Evolutionary conservation across 2,113 vertebrate genomes (phyloP), one percentile per base, ranked within the genome.

Genomic region (Centrocercus urophasianus): DNA sequence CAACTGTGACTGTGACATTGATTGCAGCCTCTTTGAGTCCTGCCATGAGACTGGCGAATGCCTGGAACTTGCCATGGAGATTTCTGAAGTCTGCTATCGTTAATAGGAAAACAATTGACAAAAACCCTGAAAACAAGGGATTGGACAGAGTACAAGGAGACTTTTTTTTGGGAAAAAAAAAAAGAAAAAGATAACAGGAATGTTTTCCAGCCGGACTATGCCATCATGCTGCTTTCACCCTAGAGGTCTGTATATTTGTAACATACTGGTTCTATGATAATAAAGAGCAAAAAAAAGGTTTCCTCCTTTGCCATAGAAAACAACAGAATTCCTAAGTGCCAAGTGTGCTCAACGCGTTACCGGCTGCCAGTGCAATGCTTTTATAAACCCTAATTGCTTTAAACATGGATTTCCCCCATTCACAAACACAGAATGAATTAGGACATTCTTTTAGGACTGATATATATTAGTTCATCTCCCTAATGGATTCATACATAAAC

Each of bases 1-100:
- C 95, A 97, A 95, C 93, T 97, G 97, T 74, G 96, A 93, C 92
- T 98, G 97, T 61, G 98, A 98, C 67, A 42, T 98, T 92, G 98
- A 98, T 84, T 98, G 98, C 90, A 98, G 98, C 88, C 95, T 98
- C 28, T 97, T 98, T 86, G 98, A 98, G 71, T 96, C 97, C 48
- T 98, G 98, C 92, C 98, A 98, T 0, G 98, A 98, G 96, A 98
- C 96, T 20, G 96, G 98, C 3, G 98, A 98, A 70, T 98, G 98
- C 73, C 93, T 98, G 88, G 98, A 98, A 81, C 95, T 98, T 19
- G 98, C 98, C 84, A 98, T 98, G 98, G 98, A 98, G 95, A 98
- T 98, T 57, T 98, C 98, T 1, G 98, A 98, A 97, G 97, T 98
- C 86, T 98, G 98, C 76, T 98, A 98, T 42, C 98, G 96, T 38